Percentiles rank a stretch among this genome's conserved stretches.
Evolutionary conservation across 2,888 invertebrate genomes (phyloP).

Genomic region (Margaritifera margaritifera): DNA sequence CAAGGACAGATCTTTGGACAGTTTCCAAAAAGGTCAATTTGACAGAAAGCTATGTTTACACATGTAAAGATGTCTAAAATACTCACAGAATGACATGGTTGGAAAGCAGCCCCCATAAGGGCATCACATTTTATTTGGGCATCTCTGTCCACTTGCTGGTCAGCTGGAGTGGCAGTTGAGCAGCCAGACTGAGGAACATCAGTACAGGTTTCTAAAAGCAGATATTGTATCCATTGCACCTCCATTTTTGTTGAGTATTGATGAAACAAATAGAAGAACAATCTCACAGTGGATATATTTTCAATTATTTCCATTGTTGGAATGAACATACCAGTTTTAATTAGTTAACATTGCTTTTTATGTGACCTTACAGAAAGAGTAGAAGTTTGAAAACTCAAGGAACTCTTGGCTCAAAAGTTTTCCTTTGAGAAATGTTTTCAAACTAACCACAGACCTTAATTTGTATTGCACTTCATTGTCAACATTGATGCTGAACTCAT

Average conservation of each 20-base stretch:
- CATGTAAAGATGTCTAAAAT: too few species aligned
- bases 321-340: not conserved
- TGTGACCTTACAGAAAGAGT: too few species aligned
- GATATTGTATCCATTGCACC: not conserved
- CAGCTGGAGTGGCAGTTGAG: conserved; percentile 16
- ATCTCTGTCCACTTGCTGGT: conserved; percentile 19
- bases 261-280: not conserved
- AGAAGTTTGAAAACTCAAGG: not conserved
- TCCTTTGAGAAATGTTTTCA: too few species aligned
- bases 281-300: not conserved
- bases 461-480: too few species aligned
- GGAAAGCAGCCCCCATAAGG: conserved; percentile 44
- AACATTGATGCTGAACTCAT: too few species aligned
- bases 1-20: too few species aligned
- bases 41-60: too few species aligned
- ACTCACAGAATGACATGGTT: conserved; percentile 57
- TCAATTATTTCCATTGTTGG: not conserved
- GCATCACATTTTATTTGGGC: conserved; percentile 44
- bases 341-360: not conserved
- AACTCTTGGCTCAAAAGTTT: too few species aligned
- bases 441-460: too few species aligned
- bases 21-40: too few species aligned
- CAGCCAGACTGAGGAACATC: conserved; percentile 47
- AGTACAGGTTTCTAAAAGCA: conserved; percentile 42
- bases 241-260: not conserved